A percentile compares a stretch with the other conserved stretches of the same genome.
Conservation (phyloP, 2,113 vertebrate genomes). For the Harpagus bidentatus region DNA sequence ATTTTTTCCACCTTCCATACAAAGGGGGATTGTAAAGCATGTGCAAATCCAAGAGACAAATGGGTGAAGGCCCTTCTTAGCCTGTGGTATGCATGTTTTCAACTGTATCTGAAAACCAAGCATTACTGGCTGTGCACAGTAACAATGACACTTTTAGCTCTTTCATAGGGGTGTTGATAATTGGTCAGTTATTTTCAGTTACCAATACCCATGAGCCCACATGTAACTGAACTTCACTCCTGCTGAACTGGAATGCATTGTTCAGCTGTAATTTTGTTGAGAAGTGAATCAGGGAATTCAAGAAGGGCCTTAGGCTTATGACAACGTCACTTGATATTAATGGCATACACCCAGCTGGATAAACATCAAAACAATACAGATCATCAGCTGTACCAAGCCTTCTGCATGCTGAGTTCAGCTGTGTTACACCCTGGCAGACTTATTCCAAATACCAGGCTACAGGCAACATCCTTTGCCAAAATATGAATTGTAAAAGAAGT, state of each 20-base stretch:
- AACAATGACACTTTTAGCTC: background rate
- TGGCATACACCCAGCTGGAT: background rate
- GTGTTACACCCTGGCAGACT: background rate
- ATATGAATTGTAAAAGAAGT: background rate
- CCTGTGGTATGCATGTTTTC: background rate
- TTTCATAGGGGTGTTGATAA: background rate
- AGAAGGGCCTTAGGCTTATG: background rate
- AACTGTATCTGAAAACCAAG: background rate
- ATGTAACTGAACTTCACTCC: background rate
- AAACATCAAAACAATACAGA: background rate
- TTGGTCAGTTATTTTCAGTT: background rate
- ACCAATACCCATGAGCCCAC: rapidly evolving
- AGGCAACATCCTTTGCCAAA: background rate
- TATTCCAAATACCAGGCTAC: background rate
- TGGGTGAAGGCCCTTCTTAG: background rate
- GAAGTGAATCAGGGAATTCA: background rate
- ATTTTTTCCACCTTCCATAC: background rate
- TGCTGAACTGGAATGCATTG: background rate
- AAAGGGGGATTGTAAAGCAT: background rate
- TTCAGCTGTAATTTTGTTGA: background rate
- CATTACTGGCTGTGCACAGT: background rate
- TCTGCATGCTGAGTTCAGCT: background rate
- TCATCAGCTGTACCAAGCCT: background rate
- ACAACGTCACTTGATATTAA: background rate
- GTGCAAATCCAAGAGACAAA: background rate